Percentiles rank a stretch among this genome's conserved stretches.
Conservation (phyloP, 1,140 invertebrate genomes). For the Saccostrea echinata region DNA sequence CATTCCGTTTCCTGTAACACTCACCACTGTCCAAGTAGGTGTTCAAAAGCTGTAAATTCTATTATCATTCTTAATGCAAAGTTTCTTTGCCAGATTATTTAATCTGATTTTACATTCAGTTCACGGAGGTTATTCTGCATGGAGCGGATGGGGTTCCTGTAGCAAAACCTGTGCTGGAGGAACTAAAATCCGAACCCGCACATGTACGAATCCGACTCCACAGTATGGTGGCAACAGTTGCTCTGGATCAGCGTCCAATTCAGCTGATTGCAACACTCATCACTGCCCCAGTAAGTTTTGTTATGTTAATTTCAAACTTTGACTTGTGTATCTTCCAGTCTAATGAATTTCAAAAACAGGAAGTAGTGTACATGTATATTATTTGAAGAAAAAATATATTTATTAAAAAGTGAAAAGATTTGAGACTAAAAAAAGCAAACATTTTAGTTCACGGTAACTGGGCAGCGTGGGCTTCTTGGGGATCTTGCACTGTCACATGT, state of each 20-base stretch:
- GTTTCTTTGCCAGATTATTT: too few relatives aligned
- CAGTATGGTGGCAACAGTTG: constrained; percentile 41
- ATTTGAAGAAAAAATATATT: too few relatives aligned
- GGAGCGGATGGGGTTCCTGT: constrained; percentile 83
- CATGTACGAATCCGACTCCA: constrained; percentile 42
- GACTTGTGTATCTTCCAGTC: too few relatives aligned
- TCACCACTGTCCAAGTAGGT: constrained; percentile 42
- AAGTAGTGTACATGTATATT: too few relatives aligned
- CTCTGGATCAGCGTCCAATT: not conserved
- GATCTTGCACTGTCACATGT: not conserved
- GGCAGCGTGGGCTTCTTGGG: not conserved
- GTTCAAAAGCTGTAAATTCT: not conserved
- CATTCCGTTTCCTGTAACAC: constrained; percentile 15
- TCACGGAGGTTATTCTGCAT: constrained; percentile 84
- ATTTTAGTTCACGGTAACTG: constrained; percentile 40
- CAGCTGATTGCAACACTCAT: constrained; percentile 15
- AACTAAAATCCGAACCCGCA: not conserved
- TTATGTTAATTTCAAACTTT: too few relatives aligned
- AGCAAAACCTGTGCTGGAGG: constrained; percentile 56
- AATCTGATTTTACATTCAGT: constrained; percentile 64
- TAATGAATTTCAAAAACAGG: too few relatives aligned
- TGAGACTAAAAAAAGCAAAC: too few relatives aligned
- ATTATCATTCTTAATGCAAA: too few relatives aligned
- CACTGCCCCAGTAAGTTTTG: not conserved
- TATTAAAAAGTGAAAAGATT: too few relatives aligned